These are phyloP conservation scores for Petrolisthes cinctipes DNA, from an alignment of 2,888 invertebrate genomes.

Conservation along the genomic window DNA sequence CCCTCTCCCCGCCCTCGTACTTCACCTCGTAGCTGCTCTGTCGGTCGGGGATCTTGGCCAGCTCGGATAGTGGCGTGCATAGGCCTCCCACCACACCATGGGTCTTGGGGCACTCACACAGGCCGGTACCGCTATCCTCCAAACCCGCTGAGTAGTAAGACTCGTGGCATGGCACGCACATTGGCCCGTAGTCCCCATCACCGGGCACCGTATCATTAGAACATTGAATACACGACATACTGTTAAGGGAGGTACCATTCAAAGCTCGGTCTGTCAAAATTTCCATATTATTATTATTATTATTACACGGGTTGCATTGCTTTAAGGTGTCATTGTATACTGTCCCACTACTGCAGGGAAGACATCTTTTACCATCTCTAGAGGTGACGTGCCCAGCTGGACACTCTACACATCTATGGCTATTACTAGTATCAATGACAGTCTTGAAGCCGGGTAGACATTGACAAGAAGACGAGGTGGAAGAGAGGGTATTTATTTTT, in stretches of 20 bases:
- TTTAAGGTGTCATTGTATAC: slow-evolving; percentile 36
- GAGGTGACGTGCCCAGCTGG: slow-evolving; percentile 30
- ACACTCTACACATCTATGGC: slow-evolving; percentile 39
- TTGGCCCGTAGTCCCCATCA: not conserved
- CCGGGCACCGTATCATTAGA: slow-evolving; percentile 48
- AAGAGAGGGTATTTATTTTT: not conserved
- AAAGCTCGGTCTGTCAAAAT: slow-evolving; percentile 43
- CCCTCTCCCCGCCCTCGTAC: slow-evolving; percentile 33
- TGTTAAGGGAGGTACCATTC: slow-evolving; percentile 52
- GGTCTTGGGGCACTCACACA: slow-evolving; percentile 52
- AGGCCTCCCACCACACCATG: slow-evolving; percentile 48
- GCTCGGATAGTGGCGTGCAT: slow-evolving; percentile 49
- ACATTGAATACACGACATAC: slow-evolving; percentile 46
- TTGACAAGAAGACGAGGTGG: slow-evolving; percentile 25
- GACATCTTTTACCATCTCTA: slow-evolving; percentile 31
- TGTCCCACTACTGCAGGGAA: slow-evolving; percentile 29
- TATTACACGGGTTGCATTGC: slow-evolving; percentile 31
- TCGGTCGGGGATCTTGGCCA: slow-evolving; percentile 56
- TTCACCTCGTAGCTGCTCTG: slow-evolving; percentile 52
- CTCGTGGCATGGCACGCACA: slow-evolving; percentile 57
- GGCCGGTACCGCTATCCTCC: slow-evolving; percentile 4
- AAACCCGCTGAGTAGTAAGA: slow-evolving; percentile 37
- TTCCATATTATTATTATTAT: not conserved
- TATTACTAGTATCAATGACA: slow-evolving; percentile 19
- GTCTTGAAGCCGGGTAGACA: slow-evolving; percentile 36